Conservation (phyloP, 2,888 invertebrate genomes). For the Eulithis prunata region DNA sequence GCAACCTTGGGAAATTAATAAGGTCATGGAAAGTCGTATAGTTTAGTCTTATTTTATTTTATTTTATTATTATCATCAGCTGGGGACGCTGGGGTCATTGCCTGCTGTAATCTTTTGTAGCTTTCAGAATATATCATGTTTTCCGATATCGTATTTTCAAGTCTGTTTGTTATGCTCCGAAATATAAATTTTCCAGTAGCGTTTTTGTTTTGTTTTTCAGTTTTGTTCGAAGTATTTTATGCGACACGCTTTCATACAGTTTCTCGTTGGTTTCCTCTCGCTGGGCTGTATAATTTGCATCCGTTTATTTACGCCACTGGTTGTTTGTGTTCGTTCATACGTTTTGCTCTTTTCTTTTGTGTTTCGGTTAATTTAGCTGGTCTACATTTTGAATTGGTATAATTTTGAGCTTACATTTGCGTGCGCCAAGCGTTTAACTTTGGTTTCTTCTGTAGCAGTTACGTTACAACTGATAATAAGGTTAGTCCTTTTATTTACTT, state of each 20-base stretch:
- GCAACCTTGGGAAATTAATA: slow-evolving; percentile 35
- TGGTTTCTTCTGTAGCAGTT: not conserved
- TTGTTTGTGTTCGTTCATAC: slow-evolving; percentile 59
- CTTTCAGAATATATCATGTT: slow-evolving; percentile 5
- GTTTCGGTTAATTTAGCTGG: slow-evolving; percentile 37
- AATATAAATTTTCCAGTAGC: slow-evolving; percentile 6
- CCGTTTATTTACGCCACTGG: slow-evolving; percentile 73
- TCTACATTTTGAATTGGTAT: slow-evolving; percentile 16
- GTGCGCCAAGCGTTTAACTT: not conserved
- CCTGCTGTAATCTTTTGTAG: slow-evolving; percentile 17
- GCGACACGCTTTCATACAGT: slow-evolving; percentile 55
- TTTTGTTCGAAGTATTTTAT: slow-evolving; percentile 33
- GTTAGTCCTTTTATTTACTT: too few species aligned
- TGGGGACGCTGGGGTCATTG: slow-evolving; percentile 19
- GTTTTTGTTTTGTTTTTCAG: slow-evolving; percentile 14
- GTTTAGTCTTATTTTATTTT: slow-evolving; percentile 14
- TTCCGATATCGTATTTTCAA: not conserved
- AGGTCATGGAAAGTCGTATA: slow-evolving; percentile 31
- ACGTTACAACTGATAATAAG: too few species aligned
- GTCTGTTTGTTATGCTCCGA: not conserved
- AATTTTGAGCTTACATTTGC: not conserved
- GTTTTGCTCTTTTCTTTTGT: slow-evolving; percentile 55
- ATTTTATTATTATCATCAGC: slow-evolving; percentile 2
- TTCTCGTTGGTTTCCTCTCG: slow-evolving; percentile 59
- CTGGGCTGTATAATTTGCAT: slow-evolving; percentile 60